Conservation (phyloP, 2,888 invertebrate species). For the Quadroppia sp. region DNA sequence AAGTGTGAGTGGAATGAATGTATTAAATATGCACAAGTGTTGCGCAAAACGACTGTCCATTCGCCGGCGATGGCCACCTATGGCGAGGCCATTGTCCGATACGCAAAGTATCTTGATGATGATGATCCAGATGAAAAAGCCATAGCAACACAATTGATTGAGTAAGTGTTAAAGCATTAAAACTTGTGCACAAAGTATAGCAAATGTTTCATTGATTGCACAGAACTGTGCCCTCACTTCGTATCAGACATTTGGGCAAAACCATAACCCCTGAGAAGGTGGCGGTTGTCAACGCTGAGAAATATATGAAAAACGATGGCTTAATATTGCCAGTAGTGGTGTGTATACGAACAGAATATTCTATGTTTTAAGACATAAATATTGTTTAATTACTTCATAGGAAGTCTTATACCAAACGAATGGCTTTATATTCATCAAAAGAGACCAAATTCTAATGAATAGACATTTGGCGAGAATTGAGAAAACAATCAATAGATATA, state of each 20-base stretch:
- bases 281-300: background rate
- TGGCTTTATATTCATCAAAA: background rate
- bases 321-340: background rate
- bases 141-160: background rate
- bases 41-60: background rate
- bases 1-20: conserved; percentile 6
- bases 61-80: background rate
- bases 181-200: background rate
- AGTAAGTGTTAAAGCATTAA: conserved; percentile 22
- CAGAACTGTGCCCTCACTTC: conserved; percentile 6
- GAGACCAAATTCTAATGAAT: background rate
- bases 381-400: background rate
- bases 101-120: background rate
- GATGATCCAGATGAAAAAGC: background rate
- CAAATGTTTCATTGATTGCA: no score
- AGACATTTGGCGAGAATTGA: background rate
- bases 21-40: background rate
- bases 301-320: background rate
- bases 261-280: conserved; percentile 31
- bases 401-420: background rate
- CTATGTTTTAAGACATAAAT: no score
- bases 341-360: background rate
- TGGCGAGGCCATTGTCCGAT: conserved; percentile 10
- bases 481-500: background rate
- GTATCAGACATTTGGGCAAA: conserved; percentile 30